A percentile compares a stretch with the other conserved stretches of the same genome.
Evolutionary conservation across 2,797 vertebrate species (phyloP).

Genomic region (Aphelocoma californica): DNA sequence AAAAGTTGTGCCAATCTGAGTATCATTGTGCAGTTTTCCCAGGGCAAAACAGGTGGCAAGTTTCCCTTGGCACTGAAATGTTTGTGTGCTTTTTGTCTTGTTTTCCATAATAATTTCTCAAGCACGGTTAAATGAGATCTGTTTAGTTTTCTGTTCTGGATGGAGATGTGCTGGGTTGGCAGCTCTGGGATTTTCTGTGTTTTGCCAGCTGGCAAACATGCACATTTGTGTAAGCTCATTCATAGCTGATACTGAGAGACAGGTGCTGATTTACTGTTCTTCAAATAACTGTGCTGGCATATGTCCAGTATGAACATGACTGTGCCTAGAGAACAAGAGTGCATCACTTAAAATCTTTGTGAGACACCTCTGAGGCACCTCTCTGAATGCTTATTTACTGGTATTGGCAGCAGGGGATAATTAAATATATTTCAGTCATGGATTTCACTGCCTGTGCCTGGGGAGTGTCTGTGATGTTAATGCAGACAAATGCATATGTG

Average conservation of each 20-base stretch:
- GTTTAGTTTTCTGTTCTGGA: conserved; percentile 49
- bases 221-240: conserved; percentile 63
- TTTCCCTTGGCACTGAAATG: conserved; percentile 13
- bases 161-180: conserved; percentile 57
- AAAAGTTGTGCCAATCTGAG: neutral
- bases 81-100: conserved; percentile 39
- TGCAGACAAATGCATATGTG: neutral
- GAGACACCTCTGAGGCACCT: neutral
- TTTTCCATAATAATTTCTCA: conserved; percentile 45
- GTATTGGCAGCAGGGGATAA: neutral
- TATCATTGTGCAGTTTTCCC: neutral
- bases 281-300: conserved; percentile 47
- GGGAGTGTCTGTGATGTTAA: neutral
- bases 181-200: conserved; percentile 50
- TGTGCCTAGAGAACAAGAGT: neutral
- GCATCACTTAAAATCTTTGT: neutral
- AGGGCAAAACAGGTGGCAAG: neutral
- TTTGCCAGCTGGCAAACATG: conserved; percentile 61
- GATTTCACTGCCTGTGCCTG: neutral
- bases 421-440: neutral
- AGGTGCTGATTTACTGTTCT: conserved; percentile 69
- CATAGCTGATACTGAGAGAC: conserved; percentile 59
- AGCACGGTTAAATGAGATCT: conserved; percentile 21
- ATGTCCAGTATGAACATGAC: neutral
- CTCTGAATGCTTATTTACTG: neutral